Evolutionary conservation across 1,140 invertebrate genomes (phyloP).

Genomic region (Drosophila rufa): DNA sequence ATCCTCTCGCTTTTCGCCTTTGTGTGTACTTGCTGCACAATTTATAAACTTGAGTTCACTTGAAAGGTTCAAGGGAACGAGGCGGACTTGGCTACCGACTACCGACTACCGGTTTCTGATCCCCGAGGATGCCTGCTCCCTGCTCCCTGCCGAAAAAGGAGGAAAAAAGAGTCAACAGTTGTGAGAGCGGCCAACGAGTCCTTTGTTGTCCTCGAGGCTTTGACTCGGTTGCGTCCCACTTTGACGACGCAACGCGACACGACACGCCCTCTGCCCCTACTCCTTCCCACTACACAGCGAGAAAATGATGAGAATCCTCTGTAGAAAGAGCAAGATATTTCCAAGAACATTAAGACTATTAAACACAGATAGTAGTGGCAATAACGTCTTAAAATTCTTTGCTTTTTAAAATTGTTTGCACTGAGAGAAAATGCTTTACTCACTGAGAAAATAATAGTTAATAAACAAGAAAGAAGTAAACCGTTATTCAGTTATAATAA

Average conservation of each 20-base stretch:
- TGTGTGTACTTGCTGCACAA: conserved; percentile 76
- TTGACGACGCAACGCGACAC: conserved; percentile 58
- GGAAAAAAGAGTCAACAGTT: conserved; percentile 63
- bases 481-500: too few species aligned
- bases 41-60: conserved; percentile 84
- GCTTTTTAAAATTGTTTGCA: neutral
- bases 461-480: neutral
- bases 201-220: conserved; percentile 64
- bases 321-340: too few species aligned
- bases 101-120: conserved; percentile 67
- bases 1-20: conserved; percentile 6
- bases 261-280: conserved; percentile 16
- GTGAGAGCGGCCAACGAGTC: conserved; percentile 41
- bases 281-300: conserved; percentile 8
- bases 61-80: conserved; percentile 80
- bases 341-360: neutral
- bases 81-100: conserved; percentile 24
- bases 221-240: conserved; percentile 82
- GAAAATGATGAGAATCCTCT: neutral
- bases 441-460: too few species aligned
- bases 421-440: neutral
- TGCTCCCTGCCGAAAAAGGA: conserved; percentile 13
- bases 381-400: neutral
- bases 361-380: neutral
- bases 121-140: conserved; percentile 30